Base-by-base conservation (phyloP, 2,888 invertebrate genomes). In the Micoletzkya japonica region DNA sequence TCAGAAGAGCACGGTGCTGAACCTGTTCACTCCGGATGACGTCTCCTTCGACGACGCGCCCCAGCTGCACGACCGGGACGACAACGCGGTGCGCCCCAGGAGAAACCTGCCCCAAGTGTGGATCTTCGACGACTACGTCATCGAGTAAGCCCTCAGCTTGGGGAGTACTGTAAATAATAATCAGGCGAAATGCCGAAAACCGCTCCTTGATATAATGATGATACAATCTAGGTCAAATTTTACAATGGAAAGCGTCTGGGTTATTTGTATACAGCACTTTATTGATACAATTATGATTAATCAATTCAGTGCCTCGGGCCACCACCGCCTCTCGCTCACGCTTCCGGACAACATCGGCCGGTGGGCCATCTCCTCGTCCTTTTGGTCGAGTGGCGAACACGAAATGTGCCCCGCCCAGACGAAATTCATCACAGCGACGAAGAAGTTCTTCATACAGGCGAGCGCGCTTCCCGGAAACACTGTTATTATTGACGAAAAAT, bases 81-180 rank as follows among this genome's bases (percentile, higher is more conserved):
- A 39, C 52, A n/a, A 52, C 2, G 17, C 17, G 17, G 7, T 20
- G 4, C 32, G 24, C 30, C 24, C 7, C 3, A 39, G 56, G 34
- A 50, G 20, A 54, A 73, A 76, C 61, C 83, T 83, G 61, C 81
- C 81, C 7, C 83, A 83, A 72, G 81, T 82, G 3, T 83, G 83
- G 83, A 74, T 82, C n/a, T 83, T 83, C 54, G 80, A 83, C 54
- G 76, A 81, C 36, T 73, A 75, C 57, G 52, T 68, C 26, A 69
- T 83, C 14, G 76, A 73, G 82, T 83, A 30, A 69, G 73, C 54
- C 17, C 3, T 73, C 70, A 17, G 75, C 68, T 71, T 79, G 74
- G 75, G 64, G 56, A 54, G 71, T 72, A 10, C 75, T 73, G 34
- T 58, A 71, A 59, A 56, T 70, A 2, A 69, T 72, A 6, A 36